Conservation (phyloP, 92 coral and sea anemone genomes). For the Palythoa grandiflora region DNA sequence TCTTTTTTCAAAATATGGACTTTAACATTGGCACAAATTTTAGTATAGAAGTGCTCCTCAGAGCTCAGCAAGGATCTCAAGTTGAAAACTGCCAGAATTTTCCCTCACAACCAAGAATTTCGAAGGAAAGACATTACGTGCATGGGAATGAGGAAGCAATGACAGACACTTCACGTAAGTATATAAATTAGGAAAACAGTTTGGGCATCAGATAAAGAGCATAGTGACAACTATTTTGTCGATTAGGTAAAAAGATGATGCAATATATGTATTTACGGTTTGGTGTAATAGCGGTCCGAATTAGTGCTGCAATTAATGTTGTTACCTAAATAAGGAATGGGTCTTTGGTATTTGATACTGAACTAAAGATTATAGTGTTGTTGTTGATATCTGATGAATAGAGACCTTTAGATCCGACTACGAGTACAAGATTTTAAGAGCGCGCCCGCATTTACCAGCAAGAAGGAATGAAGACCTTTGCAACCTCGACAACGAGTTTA, state of each 20-base stretch:
- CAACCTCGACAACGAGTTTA: no score
- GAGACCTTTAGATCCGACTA: neutral
- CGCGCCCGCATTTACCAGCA: no score
- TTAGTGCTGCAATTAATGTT: neutral
- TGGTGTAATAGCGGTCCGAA: neutral
- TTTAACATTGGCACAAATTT: conserved; percentile 35
- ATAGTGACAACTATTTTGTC: neutral
- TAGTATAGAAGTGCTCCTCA: conserved; percentile 46
- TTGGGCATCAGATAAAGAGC: neutral
- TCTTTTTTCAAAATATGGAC: conserved; percentile 16
- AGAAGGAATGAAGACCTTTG: no score
- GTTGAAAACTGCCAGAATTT: conserved; percentile 20
- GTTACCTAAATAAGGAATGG: neutral
- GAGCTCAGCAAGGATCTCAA: conserved; percentile 27
- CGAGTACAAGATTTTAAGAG: no score
- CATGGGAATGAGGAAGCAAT: neutral
- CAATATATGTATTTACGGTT: neutral
- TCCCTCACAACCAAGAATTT: conserved; percentile 30
- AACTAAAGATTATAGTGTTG: neutral
- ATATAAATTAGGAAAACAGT: neutral
- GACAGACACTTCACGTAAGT: conserved; percentile 47
- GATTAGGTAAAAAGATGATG: conserved; percentile 1
- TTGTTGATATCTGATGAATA: neutral
- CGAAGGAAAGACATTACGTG: conserved; percentile 26
- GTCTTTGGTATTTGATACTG: neutral